Evolutionary conservation across 2,888 invertebrate genomes (phyloP), one percentile per base, ranked within the genome.

Genomic region (Thecocarcelia acutangulata): DNA sequence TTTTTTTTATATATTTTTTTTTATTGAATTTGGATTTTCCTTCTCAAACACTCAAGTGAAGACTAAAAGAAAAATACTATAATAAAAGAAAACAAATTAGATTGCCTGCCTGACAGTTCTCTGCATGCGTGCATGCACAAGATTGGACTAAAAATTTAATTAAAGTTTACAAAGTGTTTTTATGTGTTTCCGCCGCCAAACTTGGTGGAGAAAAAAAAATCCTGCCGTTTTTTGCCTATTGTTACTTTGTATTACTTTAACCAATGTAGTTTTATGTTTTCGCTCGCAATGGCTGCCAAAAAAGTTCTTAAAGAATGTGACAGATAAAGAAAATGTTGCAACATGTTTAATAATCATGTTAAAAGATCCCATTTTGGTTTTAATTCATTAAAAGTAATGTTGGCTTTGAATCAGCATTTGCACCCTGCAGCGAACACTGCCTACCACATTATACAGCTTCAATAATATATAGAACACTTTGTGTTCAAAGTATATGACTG

Each of bases 151-250:
- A 72, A 64, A 83, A 74, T 83, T 83, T 80, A 80, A 83, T 83
- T 83, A 80, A 83, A 83, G 44, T 80, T 83, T 56, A 68, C 64
- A 80, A 76, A 83, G 72, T 83, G 48, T 73, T 80, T 81, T 68
- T 48, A 42, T 78, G 33, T 64, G 42, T 50, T 50, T 64, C 58
- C 33, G 33, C 17, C n/a, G 28, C 54, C 54, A 70, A 77, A 58
- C n/a, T 48, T 15, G 46, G 50, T 42, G 42, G 19, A 24, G 40
- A 59, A 52, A 37, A 66, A 28, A 28, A 33, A 54, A 64, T 66
- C 44, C 58, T 66, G 58, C 8, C 33, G 9, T 58, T 52, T 58
- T 40, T 13, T 63, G 69, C 63, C 61, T 52, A 37, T 33, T 68
- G 52, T 72, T 44, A 63, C 73, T 54, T 19, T 28, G 33, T 68